Conservation (phyloP, 2,797 vertebrate genomes). For the Phoxinus dragarum region DNA sequence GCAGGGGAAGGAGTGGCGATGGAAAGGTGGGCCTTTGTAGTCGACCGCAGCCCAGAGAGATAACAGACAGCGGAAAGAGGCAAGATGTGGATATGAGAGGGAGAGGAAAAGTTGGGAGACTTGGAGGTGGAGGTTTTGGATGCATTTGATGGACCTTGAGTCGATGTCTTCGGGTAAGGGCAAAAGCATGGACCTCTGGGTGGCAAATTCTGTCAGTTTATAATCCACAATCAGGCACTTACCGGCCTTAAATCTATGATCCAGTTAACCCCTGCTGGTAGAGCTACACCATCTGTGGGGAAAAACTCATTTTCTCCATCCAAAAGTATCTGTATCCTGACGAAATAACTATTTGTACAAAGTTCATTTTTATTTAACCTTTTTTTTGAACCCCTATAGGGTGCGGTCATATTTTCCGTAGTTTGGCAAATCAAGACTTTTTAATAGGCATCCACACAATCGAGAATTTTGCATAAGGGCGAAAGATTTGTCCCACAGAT, state of each 20-base stretch:
- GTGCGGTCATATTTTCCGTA: not conserved
- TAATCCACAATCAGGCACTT: not conserved
- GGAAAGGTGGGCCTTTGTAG: constrained; percentile 62
- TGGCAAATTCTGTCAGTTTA: not conserved
- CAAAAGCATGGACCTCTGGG: not conserved
- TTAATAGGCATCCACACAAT: not conserved
- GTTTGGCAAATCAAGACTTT: not conserved
- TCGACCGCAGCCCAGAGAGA: constrained; percentile 7
- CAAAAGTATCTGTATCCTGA: not conserved
- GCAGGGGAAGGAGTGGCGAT: constrained; percentile 66
- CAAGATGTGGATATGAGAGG: constrained; percentile 37
- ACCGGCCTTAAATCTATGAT: not conserved
- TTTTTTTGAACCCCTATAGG: not conserved
- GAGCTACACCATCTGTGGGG: not conserved
- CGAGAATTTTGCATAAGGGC: not conserved
- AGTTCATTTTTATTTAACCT: not conserved
- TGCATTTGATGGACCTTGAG: not conserved
- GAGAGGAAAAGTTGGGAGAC: constrained; percentile 32
- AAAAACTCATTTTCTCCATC: not conserved
- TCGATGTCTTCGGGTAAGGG: not conserved
- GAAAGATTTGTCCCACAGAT: not conserved
- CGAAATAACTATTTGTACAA: not conserved
- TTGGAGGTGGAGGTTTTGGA: constrained; percentile 54
- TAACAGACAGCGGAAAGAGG: constrained; percentile 52
- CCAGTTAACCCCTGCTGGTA: not conserved